Percentiles rank a stretch among this genome's conserved stretches.
Evolutionary conservation across 2,113 vertebrate genomes (phyloP).

Genomic region (Columba livia): DNA sequence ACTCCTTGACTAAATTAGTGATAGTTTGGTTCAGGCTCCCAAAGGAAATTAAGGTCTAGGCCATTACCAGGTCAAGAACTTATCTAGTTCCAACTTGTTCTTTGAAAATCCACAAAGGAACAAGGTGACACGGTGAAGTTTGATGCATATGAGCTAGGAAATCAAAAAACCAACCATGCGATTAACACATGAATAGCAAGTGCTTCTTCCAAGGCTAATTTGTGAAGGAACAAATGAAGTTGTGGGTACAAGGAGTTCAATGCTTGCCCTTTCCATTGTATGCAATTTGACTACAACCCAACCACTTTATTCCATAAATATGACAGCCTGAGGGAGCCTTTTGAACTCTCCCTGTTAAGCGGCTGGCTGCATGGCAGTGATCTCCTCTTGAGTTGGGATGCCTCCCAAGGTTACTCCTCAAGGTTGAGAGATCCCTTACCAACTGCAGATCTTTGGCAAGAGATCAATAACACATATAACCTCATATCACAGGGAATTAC

Average conservation of each 20-base stretch:
- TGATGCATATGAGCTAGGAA: not conserved
- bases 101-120: not conserved
- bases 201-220: not conserved
- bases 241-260: not conserved
- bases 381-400: not conserved
- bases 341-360: not conserved
- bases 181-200: not conserved
- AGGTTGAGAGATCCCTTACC: not conserved
- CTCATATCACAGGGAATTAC: not conserved
- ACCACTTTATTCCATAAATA: not conserved
- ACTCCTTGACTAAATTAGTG: not conserved
- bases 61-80: not conserved
- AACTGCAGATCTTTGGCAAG: not conserved
- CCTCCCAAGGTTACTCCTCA: not conserved
- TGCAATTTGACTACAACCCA: not conserved
- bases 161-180: accelerated
- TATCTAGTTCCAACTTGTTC: not conserved
- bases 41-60: not conserved
- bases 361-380: accelerated
- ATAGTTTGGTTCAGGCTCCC: not conserved
- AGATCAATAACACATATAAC: accelerated
- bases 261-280: not conserved
- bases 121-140: not conserved
- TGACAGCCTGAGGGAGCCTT: not conserved
- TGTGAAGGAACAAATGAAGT: not conserved